Conservation (phyloP, 2,888 invertebrate genomes). For the Opisthograptis luteolata region DNA sequence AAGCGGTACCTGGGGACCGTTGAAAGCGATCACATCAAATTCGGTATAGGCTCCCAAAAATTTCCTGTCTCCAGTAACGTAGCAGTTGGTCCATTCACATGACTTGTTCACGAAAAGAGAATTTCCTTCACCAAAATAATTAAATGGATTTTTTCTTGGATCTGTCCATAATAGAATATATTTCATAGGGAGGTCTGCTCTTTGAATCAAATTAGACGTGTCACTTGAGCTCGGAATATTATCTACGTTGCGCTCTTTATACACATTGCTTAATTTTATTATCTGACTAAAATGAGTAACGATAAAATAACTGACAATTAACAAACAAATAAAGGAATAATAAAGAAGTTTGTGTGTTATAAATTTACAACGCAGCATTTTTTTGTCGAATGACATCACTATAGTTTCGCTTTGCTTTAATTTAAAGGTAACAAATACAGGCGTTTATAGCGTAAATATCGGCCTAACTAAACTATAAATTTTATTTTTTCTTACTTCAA, state of each 20-base stretch:
- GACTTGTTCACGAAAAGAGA: slow-evolving; percentile 52
- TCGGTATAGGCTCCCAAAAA: slow-evolving; percentile 50
- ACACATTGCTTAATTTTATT: not conserved
- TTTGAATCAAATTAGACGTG: not conserved
- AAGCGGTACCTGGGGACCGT: slow-evolving; percentile 51
- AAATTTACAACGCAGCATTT: slow-evolving; percentile 2
- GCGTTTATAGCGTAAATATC: not conserved
- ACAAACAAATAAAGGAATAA: slow-evolving; percentile 6
- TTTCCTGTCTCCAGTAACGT: slow-evolving; percentile 55
- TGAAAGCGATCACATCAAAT: slow-evolving; percentile 62
- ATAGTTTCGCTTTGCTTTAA: not conserved
- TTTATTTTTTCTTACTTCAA: too few species aligned
- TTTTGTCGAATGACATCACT: slow-evolving; percentile 8
- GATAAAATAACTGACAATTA: slow-evolving; percentile 2
- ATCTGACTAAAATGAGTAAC: slow-evolving; percentile 1
- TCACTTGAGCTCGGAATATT: not conserved
- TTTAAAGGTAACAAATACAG: not conserved
- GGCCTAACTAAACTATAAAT: too few species aligned
- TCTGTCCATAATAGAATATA: slow-evolving; percentile 67
- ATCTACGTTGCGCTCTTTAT: not conserved
- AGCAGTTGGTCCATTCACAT: slow-evolving; percentile 63
- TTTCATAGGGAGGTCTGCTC: slow-evolving; percentile 37
- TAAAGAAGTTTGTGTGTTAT: slow-evolving; percentile 4
- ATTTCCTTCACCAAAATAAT: slow-evolving; percentile 57
- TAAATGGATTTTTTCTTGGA: slow-evolving; percentile 51